phyloP scores from a whole-genome alignment of 2,113 vertebrate genomes.

The Crypturellus undulatus region DNA sequence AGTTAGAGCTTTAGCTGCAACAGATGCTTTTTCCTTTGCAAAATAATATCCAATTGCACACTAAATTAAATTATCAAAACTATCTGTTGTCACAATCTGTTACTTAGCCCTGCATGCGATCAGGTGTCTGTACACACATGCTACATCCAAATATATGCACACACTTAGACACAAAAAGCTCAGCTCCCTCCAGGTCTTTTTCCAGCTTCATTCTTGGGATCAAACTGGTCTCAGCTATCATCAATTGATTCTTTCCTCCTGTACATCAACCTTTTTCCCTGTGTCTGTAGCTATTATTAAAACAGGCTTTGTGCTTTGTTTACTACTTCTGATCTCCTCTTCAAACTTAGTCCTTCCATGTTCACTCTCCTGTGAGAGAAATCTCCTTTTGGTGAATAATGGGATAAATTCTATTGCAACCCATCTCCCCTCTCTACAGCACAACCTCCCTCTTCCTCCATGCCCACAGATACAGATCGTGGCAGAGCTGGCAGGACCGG shows the following conservation, averaged over 20 bases:
- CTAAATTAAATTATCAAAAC: not conserved
- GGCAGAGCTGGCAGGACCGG: not conserved
- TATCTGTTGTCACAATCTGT: not conserved
- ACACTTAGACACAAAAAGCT: not conserved
- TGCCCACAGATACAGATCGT: not conserved
- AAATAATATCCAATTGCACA: not conserved
- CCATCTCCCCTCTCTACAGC: not conserved
- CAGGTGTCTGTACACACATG: not conserved
- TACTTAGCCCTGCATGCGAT: not conserved
- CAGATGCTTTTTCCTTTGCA: rapidly evolving
- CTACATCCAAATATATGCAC: not conserved
- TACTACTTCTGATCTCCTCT: not conserved
- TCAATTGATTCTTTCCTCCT: not conserved
- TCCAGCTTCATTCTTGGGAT: not conserved
- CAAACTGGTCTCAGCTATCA: not conserved
- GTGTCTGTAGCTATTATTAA: not conserved
- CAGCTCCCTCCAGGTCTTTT: not conserved
- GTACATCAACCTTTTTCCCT: not conserved
- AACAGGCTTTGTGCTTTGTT: not conserved
- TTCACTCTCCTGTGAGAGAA: not conserved
- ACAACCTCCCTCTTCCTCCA: not conserved
- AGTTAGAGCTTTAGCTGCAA: not conserved
- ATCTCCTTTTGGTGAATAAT: not conserved
- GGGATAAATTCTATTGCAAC: not conserved
- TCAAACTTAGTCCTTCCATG: constrained; percentile 20